Evolutionary conservation across 2,113 vertebrate genomes (phyloP).

Genomic region (Cyprinodon tularosa): DNA sequence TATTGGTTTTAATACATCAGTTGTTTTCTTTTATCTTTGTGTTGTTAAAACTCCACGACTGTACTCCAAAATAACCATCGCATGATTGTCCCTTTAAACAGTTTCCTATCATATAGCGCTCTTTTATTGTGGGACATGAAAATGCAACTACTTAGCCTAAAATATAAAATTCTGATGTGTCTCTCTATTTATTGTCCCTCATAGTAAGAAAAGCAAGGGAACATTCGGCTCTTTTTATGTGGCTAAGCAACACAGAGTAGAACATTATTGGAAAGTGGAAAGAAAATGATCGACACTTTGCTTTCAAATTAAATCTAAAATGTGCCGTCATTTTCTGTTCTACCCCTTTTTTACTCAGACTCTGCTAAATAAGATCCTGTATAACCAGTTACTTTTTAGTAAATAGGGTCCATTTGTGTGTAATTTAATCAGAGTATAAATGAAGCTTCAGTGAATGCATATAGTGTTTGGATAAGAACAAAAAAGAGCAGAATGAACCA

Average conservation of each 20-base stretch:
- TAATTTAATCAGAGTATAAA: too few relatives aligned
- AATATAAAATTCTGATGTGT: neutral
- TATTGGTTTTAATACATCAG: neutral
- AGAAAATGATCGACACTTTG: neutral
- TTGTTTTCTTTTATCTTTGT: neutral
- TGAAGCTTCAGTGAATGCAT: too few relatives aligned
- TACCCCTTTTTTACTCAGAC: too few relatives aligned
- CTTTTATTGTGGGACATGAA: neutral
- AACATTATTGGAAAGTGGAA: neutral
- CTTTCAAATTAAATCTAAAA: too few relatives aligned
- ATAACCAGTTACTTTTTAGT: too few relatives aligned
- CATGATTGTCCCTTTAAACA: neutral
- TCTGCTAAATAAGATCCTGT: too few relatives aligned
- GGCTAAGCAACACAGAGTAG: neutral
- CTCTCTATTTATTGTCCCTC: neutral
- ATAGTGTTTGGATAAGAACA: too few relatives aligned
- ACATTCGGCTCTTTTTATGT: neutral
- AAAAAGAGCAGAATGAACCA: too few relatives aligned
- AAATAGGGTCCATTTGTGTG: too few relatives aligned
- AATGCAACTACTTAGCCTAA: neutral
- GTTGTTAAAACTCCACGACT: neutral
- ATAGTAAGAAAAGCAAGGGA: too few relatives aligned
- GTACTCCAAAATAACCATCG: too few relatives aligned
- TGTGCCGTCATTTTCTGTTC: too few relatives aligned
- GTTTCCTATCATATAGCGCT: neutral